These are phyloP conservation scores for Danaus chrysippus DNA, from an alignment of 2,888 invertebrate genomes.

Conservation along the genomic window DNA sequence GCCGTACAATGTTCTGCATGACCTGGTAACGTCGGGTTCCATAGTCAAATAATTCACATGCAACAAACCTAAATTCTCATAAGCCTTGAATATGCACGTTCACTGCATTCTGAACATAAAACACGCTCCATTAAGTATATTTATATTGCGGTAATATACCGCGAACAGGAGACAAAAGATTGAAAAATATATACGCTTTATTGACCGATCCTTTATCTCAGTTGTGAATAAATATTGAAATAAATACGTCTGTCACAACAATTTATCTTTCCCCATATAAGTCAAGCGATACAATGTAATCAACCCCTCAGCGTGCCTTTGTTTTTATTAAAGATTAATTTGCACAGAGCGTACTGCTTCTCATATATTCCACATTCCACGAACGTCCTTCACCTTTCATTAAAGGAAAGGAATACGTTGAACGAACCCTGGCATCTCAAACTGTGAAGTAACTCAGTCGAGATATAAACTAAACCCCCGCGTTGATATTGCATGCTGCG, in stretches of 20 bases:
- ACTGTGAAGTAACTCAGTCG: slow-evolving; percentile 55
- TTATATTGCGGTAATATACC: slow-evolving; percentile 26
- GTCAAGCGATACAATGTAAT: background rate
- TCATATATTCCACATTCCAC: slow-evolving; percentile 54
- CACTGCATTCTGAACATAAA: slow-evolving; percentile 27
- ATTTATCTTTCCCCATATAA: slow-evolving; percentile 30
- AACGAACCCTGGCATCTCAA: slow-evolving; percentile 50
- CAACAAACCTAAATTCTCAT: slow-evolving; percentile 28
- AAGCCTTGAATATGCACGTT: slow-evolving; percentile 29
- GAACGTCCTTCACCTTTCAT: slow-evolving; percentile 68
- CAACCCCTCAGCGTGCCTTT: slow-evolving; percentile 26
- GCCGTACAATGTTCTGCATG: slow-evolving; percentile 24
- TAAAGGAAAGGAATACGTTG: slow-evolving; percentile 53
- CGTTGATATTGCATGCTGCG: slow-evolving; percentile 55
- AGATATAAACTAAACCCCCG: slow-evolving; percentile 63
- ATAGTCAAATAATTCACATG: slow-evolving; percentile 29
- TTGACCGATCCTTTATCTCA: slow-evolving; percentile 23
- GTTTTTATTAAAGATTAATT: slow-evolving; percentile 43
- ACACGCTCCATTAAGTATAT: slow-evolving; percentile 22
- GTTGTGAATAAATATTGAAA: slow-evolving; percentile 25
- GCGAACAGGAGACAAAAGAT: slow-evolving; percentile 28
- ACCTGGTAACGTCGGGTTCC: slow-evolving; percentile 28
- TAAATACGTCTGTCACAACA: slow-evolving; percentile 31
- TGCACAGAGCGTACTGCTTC: slow-evolving; percentile 46
- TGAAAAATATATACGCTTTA: slow-evolving; percentile 20